Base-by-base conservation (phyloP, 2,797 vertebrate genomes). In the Taeniopygia guttata region DNA sequence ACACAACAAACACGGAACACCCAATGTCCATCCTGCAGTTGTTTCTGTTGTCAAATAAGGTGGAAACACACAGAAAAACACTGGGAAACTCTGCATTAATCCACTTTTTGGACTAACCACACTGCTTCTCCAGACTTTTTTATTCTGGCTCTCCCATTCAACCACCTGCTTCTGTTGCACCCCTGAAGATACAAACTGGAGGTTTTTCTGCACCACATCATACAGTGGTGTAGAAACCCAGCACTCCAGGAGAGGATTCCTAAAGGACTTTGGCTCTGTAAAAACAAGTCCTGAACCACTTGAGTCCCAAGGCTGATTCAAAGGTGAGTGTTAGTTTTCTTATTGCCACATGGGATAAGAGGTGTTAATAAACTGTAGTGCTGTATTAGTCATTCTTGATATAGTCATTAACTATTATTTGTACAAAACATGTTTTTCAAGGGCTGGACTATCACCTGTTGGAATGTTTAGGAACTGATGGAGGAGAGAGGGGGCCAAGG, bases 1-100 rank as follows among this genome's bases (percentile, higher is more conserved):
- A 19, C 30, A 32, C 7, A 32, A 13, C 40, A 42, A 52, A 26
- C n/a, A 60, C 0, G 0, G 19, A 52, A 52, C n/a, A 52, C 7
- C n/a, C 26, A 40, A 7, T 3, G 21, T 21, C 29, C n/a, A 18
- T 23, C 49, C 45, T n/a, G 45, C 30, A 16, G 38, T 10, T 38
- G 26, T 32, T 76, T 45, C 26, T 86, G 29, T 26, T 51, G 73
- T n/a, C 1, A 6, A 40, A 4, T 21, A 9, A 59, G 16, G 7
- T 46, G 51, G 52, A 66, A 84, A 68, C 14, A 8, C 18, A 19
- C 30, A 68, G 40, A 17, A 46, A 42, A 84, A 5, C 6, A 8
- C 5, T 1, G 1, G n/a, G n/a, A 51, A 72, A 18, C 21, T 2
- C 32, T 11, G 32, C 7, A 21, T 22, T 17, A 69, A 45, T 23